Base-by-base conservation (phyloP, 2,113 vertebrate genomes). In the Hydropotes inermis region DNA sequence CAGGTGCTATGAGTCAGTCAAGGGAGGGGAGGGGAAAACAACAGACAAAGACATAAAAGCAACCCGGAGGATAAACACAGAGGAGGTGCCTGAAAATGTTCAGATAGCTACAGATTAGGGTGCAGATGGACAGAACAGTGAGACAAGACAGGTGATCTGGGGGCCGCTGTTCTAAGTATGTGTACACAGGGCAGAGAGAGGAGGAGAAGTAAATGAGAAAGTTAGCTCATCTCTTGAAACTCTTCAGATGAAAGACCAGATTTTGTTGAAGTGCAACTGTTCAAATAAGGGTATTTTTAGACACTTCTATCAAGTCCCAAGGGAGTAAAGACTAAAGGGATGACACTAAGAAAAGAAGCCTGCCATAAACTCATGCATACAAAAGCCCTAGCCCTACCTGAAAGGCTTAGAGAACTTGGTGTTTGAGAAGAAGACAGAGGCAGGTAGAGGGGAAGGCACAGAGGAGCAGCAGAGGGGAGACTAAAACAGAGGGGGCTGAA, bases 251-350 rank as follows among this genome's bases (percentile, higher is more conserved):
- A 91, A 82, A 96, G 50, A 90, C 85, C 54, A 87, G 36, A 96
- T 81, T 93, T 95, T 79, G 58, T 36, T 86, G 43, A 47, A 87
- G 39, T 43, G 50, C 86, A 97, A 87, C 95, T 96, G 50, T 93
- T 97, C 78, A 95, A 89, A 91, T 95, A 83, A 88, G 55, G 67
- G 36, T 95, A 92, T 95, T 96, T 98, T 96, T 92, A 93, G 95
- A 85, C 30, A 64, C 45, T 14, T 97, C 91, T 78, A 45, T 90
- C 74, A 70, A 64, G 64, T 81, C 82, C 70, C 70, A 93, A 64
- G 70, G 84, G 60, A 97, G 45, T 45, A 55, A 96, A 84, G 45
- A 60, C n/a, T 86, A 67, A 39, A 82, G 43, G 61, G 19, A 87
- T 76, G 33, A 79, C 11, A 78, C 78, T 57, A 76, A 91, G 81